These are phyloP conservation scores for Mylabris phalerata DNA, from an alignment of 1,140 invertebrate species.

Conservation along the genomic window DNA sequence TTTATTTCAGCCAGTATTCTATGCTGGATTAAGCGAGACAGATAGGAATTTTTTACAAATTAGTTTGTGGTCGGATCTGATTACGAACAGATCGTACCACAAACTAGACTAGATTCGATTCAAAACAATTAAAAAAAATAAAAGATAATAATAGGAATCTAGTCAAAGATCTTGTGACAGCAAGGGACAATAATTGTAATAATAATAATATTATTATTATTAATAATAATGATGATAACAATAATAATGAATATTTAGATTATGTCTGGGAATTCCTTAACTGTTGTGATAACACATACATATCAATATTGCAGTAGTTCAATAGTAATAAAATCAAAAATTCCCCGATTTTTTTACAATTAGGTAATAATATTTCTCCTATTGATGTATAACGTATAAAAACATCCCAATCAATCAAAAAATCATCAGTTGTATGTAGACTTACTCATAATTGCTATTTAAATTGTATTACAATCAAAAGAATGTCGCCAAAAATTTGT, in stretches of 20 bases:
- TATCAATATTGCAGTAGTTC: conserved; percentile 4
- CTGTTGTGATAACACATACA: conserved; percentile 10
- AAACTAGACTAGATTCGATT: not conserved
- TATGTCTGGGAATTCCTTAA: not conserved
- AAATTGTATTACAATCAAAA: not conserved
- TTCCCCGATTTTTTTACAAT: no score
- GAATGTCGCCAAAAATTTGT: not conserved
- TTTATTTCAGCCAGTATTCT: conserved; percentile 12
- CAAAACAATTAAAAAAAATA: not conserved
- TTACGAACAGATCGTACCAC: not conserved
- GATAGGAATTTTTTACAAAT: conserved; percentile 2
- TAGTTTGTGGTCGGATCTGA: not conserved
- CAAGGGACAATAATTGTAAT: conserved; percentile 11
- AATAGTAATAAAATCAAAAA: no score
- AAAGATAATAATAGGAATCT: not conserved
- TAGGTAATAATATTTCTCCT: no score
- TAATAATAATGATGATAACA: not conserved
- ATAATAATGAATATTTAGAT: not conserved
- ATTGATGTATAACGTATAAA: no score
- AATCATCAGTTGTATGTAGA: no score
- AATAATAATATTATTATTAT: not conserved
- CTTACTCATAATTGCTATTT: no score
- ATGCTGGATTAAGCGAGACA: conserved; percentile 14
- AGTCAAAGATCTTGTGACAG: conserved; percentile 3
- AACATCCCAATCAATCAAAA: no score